Base-by-base conservation (phyloP, 2,888 invertebrate genomes). In the Eupithecia tripunctaria region DNA sequence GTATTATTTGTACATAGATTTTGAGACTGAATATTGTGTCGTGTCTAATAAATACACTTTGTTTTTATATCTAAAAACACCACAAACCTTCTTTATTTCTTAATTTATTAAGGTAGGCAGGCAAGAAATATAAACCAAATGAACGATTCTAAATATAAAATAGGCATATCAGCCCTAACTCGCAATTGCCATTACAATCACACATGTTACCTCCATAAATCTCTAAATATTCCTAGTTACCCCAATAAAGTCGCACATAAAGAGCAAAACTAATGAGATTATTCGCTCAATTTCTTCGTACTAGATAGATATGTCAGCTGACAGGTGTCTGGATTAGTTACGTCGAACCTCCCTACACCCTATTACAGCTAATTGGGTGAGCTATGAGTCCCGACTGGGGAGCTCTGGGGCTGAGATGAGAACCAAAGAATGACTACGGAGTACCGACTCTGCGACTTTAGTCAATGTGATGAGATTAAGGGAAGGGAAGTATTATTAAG, bases 291-390 rank as follows among this genome's bases (percentile, higher is more conserved):
- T 81, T 76, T 81, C 79, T 78, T 73, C 77, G 68, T 76, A 79
- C 79, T 73, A 64, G 64, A 64, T 10, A 64, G 36, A 64, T 36
- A 68, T 80, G 77, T 82, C 83, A 87, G 83, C 82, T 79, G 88
- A 86, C 89, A 89, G 90, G 88, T 90, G 91, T 86, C 88, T 87
- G 84, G 85, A 85, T 87, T 88, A 85, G 86, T 89, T 89, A 86
- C 82, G 79, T 76, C 81, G 78, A 73, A 78, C 74, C 72, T 79
- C 79, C 36, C 10, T 64, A 36, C 36, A 64, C 64, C 85, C 85
- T 84, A 85, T 88, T 88, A 88, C 81, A 75, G 78, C 82, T 90
- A 91, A 91, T 91, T 90, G 89, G 88, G 88, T 86, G 76, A 77
- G 76, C 77, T 77, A 77, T 70, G 78, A 77, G 77, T 73, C 47